phyloP scores from a whole-genome alignment of 2,797 vertebrate genomes.

The Spinus olivaceus region DNA sequence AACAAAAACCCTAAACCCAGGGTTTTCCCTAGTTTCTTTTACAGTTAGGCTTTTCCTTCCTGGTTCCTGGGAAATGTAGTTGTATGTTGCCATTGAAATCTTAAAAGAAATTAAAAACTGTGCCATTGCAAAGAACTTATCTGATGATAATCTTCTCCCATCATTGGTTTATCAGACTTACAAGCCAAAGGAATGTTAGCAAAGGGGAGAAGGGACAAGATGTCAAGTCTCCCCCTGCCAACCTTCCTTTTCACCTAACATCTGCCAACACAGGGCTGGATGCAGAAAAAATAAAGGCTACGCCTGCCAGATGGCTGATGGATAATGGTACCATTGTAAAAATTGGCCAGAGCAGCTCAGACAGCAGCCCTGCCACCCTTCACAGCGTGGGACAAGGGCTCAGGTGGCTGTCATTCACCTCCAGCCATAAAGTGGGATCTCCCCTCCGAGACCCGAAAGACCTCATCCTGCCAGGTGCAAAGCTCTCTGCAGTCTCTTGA shows the following conservation, averaged over 20 bases:
- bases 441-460: background rate
- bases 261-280: slow-evolving; percentile 33
- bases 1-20: background rate
- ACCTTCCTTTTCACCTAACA: slow-evolving; percentile 26
- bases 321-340: slow-evolving; percentile 52
- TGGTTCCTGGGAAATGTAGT: background rate
- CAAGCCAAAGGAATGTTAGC: slow-evolving; percentile 54
- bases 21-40: background rate
- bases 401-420: slow-evolving; percentile 25
- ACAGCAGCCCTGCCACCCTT: slow-evolving; percentile 38
- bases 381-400: slow-evolving; percentile 1
- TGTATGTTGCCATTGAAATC: background rate
- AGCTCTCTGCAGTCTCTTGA: background rate
- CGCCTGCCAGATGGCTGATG: slow-evolving; percentile 51
- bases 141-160: slow-evolving; percentile 18
- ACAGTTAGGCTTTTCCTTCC: background rate
- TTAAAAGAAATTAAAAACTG: background rate
- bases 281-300: slow-evolving; percentile 21
- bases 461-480: slow-evolving; percentile 4
- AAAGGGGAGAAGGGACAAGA: slow-evolving; percentile 33
- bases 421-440: background rate
- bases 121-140: slow-evolving; percentile 18
- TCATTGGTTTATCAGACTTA: slow-evolving; percentile 40
- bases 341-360: slow-evolving; percentile 30
- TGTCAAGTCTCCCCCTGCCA: background rate